These are phyloP conservation scores for Lepidotrigona ventralis DNA, from an alignment of 1,140 invertebrate genomes.

Conservation along the genomic window DNA sequence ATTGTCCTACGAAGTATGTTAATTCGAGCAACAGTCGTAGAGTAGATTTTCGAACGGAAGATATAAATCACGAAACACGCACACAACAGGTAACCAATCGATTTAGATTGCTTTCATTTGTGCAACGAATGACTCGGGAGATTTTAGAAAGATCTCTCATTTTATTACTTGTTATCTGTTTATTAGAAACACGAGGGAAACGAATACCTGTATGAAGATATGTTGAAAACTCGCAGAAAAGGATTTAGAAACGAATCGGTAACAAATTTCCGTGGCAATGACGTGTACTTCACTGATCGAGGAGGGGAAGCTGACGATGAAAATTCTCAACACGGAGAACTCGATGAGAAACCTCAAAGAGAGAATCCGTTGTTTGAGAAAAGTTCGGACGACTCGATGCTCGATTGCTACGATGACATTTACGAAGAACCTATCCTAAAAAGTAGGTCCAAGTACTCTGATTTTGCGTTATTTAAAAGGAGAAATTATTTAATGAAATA, in stretches of 20 bases:
- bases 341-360: slow-evolving; percentile 7
- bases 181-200: background rate
- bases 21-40: slow-evolving; percentile 1
- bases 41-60: background rate
- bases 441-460: slow-evolving; percentile 21
- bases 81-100: background rate
- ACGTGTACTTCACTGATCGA: slow-evolving; percentile 18
- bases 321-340: background rate
- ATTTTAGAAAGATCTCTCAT: too few relatives aligned
- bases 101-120: background rate
- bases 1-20: background rate
- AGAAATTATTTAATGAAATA: too few relatives aligned
- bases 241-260: background rate
- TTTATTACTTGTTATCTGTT: too few relatives aligned
- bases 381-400: slow-evolving; percentile 7
- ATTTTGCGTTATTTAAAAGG: background rate
- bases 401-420: slow-evolving; percentile 27
- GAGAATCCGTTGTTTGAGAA: background rate
- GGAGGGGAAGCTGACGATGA: slow-evolving; percentile 35
- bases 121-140: background rate
- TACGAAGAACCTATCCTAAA: slow-evolving; percentile 1
- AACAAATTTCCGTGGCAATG: background rate
- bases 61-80: too few relatives aligned
- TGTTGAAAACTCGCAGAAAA: background rate
- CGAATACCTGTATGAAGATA: background rate